phyloP scores from a whole-genome alignment of 2,888 invertebrate species.

The Chironomus riparius region DNA sequence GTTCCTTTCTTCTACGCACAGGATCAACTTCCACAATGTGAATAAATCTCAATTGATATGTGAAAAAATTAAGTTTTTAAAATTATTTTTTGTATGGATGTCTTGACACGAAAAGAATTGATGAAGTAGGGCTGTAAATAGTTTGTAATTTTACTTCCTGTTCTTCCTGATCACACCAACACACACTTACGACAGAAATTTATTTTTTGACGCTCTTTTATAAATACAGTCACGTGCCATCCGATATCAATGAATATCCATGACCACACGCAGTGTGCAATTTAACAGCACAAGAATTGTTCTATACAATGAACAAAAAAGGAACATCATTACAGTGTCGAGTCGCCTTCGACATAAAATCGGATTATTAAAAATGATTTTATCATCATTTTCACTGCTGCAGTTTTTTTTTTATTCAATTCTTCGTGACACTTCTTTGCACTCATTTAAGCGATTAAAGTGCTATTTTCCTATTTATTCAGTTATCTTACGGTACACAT shows the following conservation, averaged over 20 bases:
- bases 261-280: slow-evolving; percentile 27
- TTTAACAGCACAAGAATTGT: slow-evolving; percentile 2
- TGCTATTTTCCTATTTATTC: slow-evolving; percentile 4
- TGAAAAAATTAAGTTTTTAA: not conserved
- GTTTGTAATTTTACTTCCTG: slow-evolving; percentile 28
- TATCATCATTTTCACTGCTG: slow-evolving; percentile 19
- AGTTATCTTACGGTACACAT: slow-evolving; percentile 17
- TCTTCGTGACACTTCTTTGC: slow-evolving; percentile 14
- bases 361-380: slow-evolving; percentile 26
- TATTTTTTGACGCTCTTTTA: not conserved
- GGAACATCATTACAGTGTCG: not conserved
- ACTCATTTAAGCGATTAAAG: slow-evolving; percentile 27
- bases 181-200: not conserved
- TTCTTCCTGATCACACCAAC: not conserved
- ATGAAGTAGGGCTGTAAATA: slow-evolving; percentile 23
- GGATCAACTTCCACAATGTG: not conserved
- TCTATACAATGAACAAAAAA: not conserved
- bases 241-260: slow-evolving; percentile 1
- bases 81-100: not conserved
- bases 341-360: not conserved
- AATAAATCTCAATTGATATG: not conserved
- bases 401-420: not conserved
- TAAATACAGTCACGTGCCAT: slow-evolving; percentile 26
- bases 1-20: not conserved
- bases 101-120: not conserved